Evolutionary conservation across 2,888 invertebrate species (phyloP).

Genomic region (Phymatocera aterrima): DNA sequence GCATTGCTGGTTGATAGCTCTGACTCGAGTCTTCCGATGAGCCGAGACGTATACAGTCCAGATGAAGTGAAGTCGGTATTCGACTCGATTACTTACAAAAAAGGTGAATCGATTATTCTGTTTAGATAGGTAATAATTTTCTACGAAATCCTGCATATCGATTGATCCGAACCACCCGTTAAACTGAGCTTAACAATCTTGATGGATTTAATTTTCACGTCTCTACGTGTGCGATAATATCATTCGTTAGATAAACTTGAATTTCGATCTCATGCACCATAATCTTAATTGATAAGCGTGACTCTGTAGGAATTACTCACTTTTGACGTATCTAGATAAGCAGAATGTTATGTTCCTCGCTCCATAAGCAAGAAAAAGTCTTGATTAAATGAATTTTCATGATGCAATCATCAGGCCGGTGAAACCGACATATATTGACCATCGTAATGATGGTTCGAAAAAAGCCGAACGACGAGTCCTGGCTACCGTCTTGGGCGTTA

Average conservation of each 20-base stretch:
- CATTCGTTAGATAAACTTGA: neutral
- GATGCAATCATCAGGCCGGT: neutral
- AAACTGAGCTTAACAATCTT: neutral
- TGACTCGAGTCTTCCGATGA: constrained; percentile 76
- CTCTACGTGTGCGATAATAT: neutral
- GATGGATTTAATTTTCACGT: neutral
- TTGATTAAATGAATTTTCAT: neutral
- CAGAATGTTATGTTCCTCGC: neutral
- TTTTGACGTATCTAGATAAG: neutral
- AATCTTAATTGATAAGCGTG: constrained; percentile 1
- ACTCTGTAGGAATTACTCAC: neutral
- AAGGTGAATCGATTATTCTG: constrained; percentile 73
- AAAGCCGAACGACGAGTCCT: neutral
- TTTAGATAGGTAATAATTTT: neutral
- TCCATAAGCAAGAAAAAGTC: neutral
- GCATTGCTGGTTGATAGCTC: constrained; percentile 70
- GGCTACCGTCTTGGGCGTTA: neutral
- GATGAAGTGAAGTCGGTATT: constrained; percentile 76
- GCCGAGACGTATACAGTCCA: constrained; percentile 74
- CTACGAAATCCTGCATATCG: neutral
- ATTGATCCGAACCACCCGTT: no score
- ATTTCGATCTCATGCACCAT: neutral
- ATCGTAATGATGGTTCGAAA: neutral
- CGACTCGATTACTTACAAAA: constrained; percentile 78
- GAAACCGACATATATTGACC: neutral